Percentiles rank a stretch among this genome's conserved stretches.
These are phyloP conservation scores for Heliconius hortense DNA, from an alignment of 2,888 invertebrate species.

Conservation along the genomic window DNA sequence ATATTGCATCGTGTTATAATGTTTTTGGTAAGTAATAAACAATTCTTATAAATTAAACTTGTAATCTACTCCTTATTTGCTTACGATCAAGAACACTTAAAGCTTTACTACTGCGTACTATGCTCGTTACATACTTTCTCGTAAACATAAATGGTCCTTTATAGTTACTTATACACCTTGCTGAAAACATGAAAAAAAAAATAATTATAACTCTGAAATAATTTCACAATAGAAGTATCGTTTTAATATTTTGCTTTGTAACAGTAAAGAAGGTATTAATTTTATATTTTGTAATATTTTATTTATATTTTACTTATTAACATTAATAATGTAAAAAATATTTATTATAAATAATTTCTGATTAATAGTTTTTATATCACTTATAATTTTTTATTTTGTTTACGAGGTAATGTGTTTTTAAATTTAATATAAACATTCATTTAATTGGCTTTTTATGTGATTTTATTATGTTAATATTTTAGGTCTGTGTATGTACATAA, in stretches of 20 bases:
- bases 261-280: neutral
- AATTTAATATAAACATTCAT: neutral
- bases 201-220: neutral
- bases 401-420: neutral
- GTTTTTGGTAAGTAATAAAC: slow-evolving; percentile 67
- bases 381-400: neutral
- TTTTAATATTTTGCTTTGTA: neutral
- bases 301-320: neutral
- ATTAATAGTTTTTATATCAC: neutral
- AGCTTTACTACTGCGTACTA: slow-evolving; percentile 21
- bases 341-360: neutral
- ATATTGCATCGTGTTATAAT: slow-evolving; percentile 67
- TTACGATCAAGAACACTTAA: neutral
- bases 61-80: slow-evolving; percentile 17
- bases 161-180: slow-evolving; percentile 1
- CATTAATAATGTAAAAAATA: neutral
- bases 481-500: no score
- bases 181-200: slow-evolving; percentile 10
- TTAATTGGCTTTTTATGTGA: neutral
- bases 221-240: neutral
- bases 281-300: no score
- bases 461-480: no score
- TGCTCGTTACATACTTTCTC: slow-evolving; percentile 12
- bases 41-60: slow-evolving; percentile 34
- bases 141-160: slow-evolving; percentile 12